Percentiles rank a stretch among this genome's conserved stretches.
phyloP scores from a whole-genome alignment of 1,140 invertebrate species.

The Xylocopa sonorina region DNA sequence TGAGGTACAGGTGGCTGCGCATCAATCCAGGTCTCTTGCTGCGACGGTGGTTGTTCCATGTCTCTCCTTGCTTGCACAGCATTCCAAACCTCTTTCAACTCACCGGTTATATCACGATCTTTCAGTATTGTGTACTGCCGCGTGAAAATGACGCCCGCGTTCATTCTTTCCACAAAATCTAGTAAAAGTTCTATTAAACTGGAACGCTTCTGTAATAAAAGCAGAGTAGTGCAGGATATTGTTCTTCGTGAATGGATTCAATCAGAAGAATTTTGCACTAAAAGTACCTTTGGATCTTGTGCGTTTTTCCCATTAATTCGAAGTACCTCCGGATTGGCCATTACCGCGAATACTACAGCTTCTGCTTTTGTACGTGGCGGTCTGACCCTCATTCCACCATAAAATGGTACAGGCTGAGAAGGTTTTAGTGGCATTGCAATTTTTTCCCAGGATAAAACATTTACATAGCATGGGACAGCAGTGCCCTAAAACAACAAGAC shows the following conservation, averaged over 20 bases:
- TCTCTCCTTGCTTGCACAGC: conserved; percentile 86
- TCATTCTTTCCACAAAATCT: conserved; percentile 88
- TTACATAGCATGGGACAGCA: conserved; percentile 83
- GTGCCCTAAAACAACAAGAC: conserved; percentile 69
- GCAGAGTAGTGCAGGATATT: not conserved
- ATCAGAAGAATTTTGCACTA: conserved; percentile 38
- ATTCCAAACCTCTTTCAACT: conserved; percentile 88
- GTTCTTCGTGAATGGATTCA: not conserved
- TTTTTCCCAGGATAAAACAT: conserved; percentile 88
- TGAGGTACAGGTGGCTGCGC: conserved; percentile 70
- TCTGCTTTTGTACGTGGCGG: conserved; percentile 84
- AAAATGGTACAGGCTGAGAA: conserved; percentile 85
- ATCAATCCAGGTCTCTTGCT: conserved; percentile 75
- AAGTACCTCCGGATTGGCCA: conserved; percentile 87
- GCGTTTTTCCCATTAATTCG: conserved; percentile 86
- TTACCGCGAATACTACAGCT: conserved; percentile 86
- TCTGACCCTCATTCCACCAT: conserved; percentile 87
- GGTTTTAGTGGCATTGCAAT: conserved; percentile 85
- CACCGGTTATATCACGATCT: conserved; percentile 87
- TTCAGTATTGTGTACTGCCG: conserved; percentile 85
- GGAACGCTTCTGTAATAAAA: conserved; percentile 83
- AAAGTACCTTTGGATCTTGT: conserved; percentile 83
- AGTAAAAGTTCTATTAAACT: conserved; percentile 86
- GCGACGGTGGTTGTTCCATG: conserved; percentile 76
- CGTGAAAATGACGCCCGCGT: conserved; percentile 84